Evolutionary conservation across 1,140 invertebrate species (phyloP), one percentile per base, ranked within the genome.

Genomic region (Branchinecta lynchi): DNA sequence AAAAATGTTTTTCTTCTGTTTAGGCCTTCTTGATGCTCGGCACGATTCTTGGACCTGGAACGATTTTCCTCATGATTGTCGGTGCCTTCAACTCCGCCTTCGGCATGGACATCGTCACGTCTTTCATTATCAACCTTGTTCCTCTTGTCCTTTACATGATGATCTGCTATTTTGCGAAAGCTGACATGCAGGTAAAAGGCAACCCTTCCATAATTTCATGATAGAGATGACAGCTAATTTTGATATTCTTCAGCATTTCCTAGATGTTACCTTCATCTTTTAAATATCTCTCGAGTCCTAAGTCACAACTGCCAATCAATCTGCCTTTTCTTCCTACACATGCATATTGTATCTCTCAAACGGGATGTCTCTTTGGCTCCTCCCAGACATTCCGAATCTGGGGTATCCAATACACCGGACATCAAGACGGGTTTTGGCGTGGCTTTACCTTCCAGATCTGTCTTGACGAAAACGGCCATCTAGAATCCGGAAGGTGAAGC

Each of bases 51-150:
- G 84, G 84, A 45, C 85, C 85, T 8, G 85, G 84, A 44, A 86
- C 82, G 0, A 85, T 86, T 60, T 81, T 86, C 68, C 79, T 86
- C 69, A 84, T 86, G 78, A 78, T 86, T 70, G 82, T 84, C 32
- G 85, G 85, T 44, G 82, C 85, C 9, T 80, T 84, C 51, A 76
- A 77, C 5, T 79, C 81, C 8, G 82, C 82, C 0, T 86, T 86
- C 73, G 76, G 78, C n/a, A 76, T 84, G 7, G 78, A 79, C 12
- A 79, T 81, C 68, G 78, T 79, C 74, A 75, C 77, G 43, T 78
- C 82, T 44, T 79, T 85, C 69, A 70, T 77, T 0, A 74, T 80
- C 44, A 79, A 83, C 43, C 69, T 81, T 3, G 71, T 80, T 6
- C 82, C 83, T 0, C 78, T 82, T n/a, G 17, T 80, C 3, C 60